phyloP scores from a whole-genome alignment of 2,797 vertebrate genomes.

The Sphenopsis melanotis region DNA sequence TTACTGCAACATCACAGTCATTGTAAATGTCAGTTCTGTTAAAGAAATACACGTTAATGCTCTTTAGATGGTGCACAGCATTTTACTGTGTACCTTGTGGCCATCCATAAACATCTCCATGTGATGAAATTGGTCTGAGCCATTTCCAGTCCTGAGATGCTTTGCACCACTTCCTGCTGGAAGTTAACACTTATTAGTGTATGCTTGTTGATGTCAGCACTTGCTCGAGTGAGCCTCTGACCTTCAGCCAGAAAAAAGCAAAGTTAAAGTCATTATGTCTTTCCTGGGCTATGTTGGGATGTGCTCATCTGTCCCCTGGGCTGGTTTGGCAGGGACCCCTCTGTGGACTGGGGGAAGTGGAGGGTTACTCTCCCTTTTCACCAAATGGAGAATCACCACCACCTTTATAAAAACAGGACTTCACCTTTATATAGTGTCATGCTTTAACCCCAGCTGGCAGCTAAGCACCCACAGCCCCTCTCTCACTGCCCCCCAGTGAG shows the following conservation, averaged over 20 bases:
- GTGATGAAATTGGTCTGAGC: neutral
- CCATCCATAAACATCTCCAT: neutral
- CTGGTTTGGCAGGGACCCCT: neutral
- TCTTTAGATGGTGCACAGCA: accelerated
- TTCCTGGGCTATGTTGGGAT: neutral
- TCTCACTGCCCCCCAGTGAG: accelerated
- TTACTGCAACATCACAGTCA: neutral
- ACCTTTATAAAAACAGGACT: neutral
- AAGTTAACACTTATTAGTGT: neutral
- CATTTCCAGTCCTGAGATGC: neutral
- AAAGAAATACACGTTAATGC: neutral
- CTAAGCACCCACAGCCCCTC: neutral
- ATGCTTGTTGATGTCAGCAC: neutral
- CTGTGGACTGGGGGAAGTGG: accelerated
- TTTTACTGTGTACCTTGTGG: neutral
- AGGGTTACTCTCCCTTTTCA: neutral
- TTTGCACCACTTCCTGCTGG: neutral
- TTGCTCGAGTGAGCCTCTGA: neutral
- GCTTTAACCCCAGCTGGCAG: neutral
- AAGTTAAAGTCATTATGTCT: neutral
- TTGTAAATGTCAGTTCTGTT: neutral
- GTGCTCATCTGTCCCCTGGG: neutral
- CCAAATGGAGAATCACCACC: neutral
- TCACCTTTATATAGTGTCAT: neutral
- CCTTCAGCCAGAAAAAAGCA: neutral